Conservation (phyloP, 2,113 vertebrate genomes). For the Mormoops blainvillei region DNA sequence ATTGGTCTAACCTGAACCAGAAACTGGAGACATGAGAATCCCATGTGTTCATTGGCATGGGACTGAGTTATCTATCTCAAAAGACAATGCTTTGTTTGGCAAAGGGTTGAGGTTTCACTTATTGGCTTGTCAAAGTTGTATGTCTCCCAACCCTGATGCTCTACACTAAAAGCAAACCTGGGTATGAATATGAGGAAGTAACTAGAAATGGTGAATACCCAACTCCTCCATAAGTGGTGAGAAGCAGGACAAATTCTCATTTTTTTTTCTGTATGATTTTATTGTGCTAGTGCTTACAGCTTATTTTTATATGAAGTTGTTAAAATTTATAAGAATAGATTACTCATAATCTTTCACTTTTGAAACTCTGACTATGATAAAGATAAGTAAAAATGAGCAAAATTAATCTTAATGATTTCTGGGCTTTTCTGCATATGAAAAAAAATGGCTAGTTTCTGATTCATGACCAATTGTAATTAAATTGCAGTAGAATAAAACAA, state of each 20-base stretch:
- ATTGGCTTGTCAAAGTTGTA: not conserved
- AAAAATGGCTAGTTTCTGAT: not conserved
- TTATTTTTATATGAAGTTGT: not conserved
- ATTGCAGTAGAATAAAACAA: not conserved
- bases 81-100: not conserved
- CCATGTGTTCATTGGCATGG: rapidly evolving
- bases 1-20: not conserved
- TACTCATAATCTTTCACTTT: not conserved
- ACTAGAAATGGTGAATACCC: not conserved
- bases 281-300: not conserved
- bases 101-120: not conserved
- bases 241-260: not conserved
- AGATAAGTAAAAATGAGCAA: not conserved
- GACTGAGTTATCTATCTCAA: not conserved
- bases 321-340: not conserved
- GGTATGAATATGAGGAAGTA: not conserved
- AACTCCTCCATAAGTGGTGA: not conserved
- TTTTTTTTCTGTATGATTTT: not conserved
- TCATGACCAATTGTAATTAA: not conserved
- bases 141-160: not conserved
- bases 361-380: not conserved
- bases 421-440: not conserved
- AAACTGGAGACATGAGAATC: not conserved
- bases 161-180: not conserved
- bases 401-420: not conserved